Evolutionary conservation across 2,113 vertebrate species (phyloP), one percentile per base, ranked within the genome.

Genomic region (Hassar affinis): DNA sequence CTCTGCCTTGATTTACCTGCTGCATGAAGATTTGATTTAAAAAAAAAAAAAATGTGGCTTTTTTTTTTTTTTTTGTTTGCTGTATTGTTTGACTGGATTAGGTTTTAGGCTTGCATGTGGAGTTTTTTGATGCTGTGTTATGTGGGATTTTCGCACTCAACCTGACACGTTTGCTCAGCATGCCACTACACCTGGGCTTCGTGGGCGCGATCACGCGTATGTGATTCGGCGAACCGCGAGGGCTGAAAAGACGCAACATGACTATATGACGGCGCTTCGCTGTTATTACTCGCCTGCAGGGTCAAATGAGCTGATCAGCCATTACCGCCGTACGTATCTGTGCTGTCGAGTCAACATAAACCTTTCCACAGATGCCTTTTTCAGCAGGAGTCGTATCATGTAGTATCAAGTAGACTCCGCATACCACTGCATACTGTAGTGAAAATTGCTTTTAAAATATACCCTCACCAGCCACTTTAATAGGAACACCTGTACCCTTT

Each of bases 1-100:
- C 84, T 87, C 69, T 68, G 66, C 77, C 83, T 79, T 68, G 68
- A 64, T 66, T 78, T 52, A 75, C 78, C 54, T 86, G 84, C 87
- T 86, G 87, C 87, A 88, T 88, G 87, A 72, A 56, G 78, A 80
- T 85, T 83, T 87, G 54, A 83, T 74, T 86, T 78, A 42, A 38
- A n/a, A 79, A 77, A 56, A n/a, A n/a, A n/a, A n/a, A n/a, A n/a
- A n/a, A n/a, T 33, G 66, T 76, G 80, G 22, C 61, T 72, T n/a
- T 35, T 72, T 45, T 75, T 49, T 49, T 51, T 17, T 35, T 77
- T 75, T 76, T 10, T 49, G 18, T 77, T 68, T 69, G 72, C 64
- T 81, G n/a, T 74, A n/a, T 75, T 79, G 9, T 54, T 71, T 84
- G 62, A 54, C 52, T 20, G 45, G 30, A 72, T 76, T 68, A 74